phyloP scores from a whole-genome alignment of 2,888 invertebrate species.

The Dryomyza anilis region DNA sequence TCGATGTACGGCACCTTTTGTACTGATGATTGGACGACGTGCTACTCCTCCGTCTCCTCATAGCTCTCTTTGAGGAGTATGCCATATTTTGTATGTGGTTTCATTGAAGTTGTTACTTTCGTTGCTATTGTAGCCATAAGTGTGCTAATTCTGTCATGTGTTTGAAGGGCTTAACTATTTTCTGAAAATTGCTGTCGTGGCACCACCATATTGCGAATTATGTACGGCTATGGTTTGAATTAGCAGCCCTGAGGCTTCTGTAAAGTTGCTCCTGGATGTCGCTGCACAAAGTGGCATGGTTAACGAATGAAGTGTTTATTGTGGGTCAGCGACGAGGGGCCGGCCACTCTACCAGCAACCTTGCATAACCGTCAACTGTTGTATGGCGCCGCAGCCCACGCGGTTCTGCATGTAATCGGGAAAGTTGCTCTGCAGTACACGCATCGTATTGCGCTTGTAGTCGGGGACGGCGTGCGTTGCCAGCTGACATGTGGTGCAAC shows the following conservation, averaged over 20 bases:
- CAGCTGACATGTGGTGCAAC: constrained; percentile 63
- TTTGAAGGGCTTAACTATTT: background rate
- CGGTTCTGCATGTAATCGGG: constrained; percentile 68
- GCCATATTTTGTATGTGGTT: background rate
- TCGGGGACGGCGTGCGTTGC: constrained; percentile 68
- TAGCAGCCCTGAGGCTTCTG: background rate
- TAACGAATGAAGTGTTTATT: background rate
- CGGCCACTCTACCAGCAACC: constrained; percentile 50
- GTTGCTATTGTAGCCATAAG: background rate
- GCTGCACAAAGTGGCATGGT: background rate
- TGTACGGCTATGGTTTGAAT: background rate
- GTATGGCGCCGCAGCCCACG: constrained; percentile 68
- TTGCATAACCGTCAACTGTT: constrained; percentile 62
- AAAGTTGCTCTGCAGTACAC: constrained; percentile 69
- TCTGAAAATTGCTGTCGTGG: background rate
- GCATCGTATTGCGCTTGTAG: constrained; percentile 65
- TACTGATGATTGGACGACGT: too few species aligned
- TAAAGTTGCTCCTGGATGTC: background rate
- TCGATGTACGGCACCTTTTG: too few species aligned
- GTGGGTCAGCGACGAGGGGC: background rate
- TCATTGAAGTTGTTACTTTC: background rate
- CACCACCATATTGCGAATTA: background rate
- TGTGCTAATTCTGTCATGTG: constrained; percentile 7
- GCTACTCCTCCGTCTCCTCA: too few species aligned
- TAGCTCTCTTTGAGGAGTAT: too few species aligned